phyloP scores from a whole-genome alignment of 2,113 vertebrate species.

The Hepsetus odoe region DNA sequence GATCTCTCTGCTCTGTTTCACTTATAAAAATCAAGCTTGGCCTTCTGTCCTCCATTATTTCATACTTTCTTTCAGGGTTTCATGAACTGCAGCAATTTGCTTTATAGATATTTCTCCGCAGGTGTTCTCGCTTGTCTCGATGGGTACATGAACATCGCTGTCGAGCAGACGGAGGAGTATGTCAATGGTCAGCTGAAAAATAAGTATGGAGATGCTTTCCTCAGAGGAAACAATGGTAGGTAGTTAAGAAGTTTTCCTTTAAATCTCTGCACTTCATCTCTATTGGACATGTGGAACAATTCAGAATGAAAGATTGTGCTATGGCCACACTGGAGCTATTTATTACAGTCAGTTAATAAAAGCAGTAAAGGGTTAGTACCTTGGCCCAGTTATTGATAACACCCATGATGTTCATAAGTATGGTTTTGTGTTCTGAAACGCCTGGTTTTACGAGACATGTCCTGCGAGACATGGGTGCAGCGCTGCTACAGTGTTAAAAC shows the following conservation, averaged over 20 bases:
- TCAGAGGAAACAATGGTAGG: conserved; percentile 97
- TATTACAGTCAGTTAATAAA: too few relatives aligned
- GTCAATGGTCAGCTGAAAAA: conserved; percentile 98
- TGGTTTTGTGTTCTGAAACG: too few relatives aligned
- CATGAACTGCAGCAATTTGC: background rate
- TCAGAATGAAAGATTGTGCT: too few relatives aligned
- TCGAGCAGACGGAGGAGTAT: conserved; percentile 98
- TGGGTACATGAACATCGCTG: conserved; percentile 98
- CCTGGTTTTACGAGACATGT: too few relatives aligned
- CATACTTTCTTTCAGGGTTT: background rate
- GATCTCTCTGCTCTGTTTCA: background rate
- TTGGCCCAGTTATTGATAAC: too few relatives aligned
- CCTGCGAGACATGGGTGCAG: too few relatives aligned
- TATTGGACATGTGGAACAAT: too few relatives aligned
- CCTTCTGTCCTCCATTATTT: background rate
- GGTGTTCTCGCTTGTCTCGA: conserved; percentile 97
- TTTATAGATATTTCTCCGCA: conserved; percentile 56
- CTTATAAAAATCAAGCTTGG: background rate
- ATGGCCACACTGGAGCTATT: too few relatives aligned
- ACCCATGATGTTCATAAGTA: too few relatives aligned
- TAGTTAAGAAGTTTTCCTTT: background rate
- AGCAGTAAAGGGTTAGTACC: too few relatives aligned
- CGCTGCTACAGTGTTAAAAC: too few relatives aligned
- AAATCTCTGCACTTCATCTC: too few relatives aligned
- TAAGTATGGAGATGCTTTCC: conserved; percentile 98